These are phyloP conservation scores for Myathropa florea DNA, from an alignment of 2,888 invertebrate species.

Conservation along the genomic window DNA sequence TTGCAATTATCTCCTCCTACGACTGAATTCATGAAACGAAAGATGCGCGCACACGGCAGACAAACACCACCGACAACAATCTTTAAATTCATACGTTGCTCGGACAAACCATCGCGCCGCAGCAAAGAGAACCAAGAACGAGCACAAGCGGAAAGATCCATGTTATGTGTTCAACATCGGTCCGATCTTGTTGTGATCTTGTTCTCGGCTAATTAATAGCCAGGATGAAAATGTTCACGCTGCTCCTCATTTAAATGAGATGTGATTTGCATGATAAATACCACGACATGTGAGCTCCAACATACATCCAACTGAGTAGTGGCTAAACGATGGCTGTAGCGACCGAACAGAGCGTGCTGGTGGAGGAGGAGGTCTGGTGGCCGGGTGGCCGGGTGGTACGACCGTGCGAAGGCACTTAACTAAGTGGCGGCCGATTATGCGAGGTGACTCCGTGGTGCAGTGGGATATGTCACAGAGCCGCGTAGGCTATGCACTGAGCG, in stretches of 20 bases:
- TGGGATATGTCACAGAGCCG: slow-evolving; percentile 28
- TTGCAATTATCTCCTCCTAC: slow-evolving; percentile 22
- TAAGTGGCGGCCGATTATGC: not conserved
- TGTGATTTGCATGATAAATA: slow-evolving; percentile 72
- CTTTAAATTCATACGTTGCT: slow-evolving; percentile 8
- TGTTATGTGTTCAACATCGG: slow-evolving; percentile 68
- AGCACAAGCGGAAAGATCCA: slow-evolving; percentile 30
- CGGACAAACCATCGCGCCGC: not conserved
- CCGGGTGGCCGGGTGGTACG: not conserved
- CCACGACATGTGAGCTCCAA: slow-evolving; percentile 68
- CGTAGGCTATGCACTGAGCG: slow-evolving; percentile 28
- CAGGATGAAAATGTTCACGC: slow-evolving; percentile 72
- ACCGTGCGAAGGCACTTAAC: not conserved
- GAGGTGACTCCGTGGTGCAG: slow-evolving; percentile 35
- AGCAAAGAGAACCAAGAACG: not conserved
- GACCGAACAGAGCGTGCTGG: not conserved
- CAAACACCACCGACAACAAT: slow-evolving; percentile 10
- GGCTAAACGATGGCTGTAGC: slow-evolving; percentile 4
- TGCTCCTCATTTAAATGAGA: slow-evolving; percentile 71
- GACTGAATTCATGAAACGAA: slow-evolving; percentile 11
- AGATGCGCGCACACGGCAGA: not conserved
- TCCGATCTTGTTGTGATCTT: slow-evolving; percentile 72
- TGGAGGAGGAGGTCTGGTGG: not conserved
- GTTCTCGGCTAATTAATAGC: slow-evolving; percentile 73
- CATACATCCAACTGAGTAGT: slow-evolving; percentile 35